Percentiles rank a stretch among this genome's conserved stretches.
These are phyloP conservation scores for Drosophila baimaii DNA, from an alignment of 1,140 invertebrate genomes.

Conservation along the genomic window DNA sequence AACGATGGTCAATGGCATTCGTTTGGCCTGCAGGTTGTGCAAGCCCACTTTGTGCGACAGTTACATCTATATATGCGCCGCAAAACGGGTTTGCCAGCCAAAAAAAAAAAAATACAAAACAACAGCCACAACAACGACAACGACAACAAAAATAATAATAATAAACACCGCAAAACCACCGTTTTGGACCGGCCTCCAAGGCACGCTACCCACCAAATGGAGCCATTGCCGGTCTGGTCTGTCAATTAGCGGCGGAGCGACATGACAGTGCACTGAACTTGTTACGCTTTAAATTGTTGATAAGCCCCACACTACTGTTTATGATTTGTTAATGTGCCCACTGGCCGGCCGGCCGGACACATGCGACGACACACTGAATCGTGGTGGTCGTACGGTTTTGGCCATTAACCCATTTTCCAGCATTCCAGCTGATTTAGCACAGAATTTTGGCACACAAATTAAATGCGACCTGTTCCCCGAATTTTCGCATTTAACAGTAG, in stretches of 20 bases:
- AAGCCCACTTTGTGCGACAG: slow-evolving; percentile 51
- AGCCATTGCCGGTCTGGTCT: slow-evolving; percentile 53
- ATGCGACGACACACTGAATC: slow-evolving; percentile 62
- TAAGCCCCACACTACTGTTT: slow-evolving; percentile 47
- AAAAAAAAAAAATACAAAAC: slow-evolving; percentile 6
- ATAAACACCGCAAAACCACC: slow-evolving; percentile 42
- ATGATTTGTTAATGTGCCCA: slow-evolving; percentile 57
- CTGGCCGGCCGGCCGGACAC: slow-evolving; percentile 22
- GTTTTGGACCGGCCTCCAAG: slow-evolving; percentile 55
- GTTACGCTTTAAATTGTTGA: slow-evolving; percentile 51
- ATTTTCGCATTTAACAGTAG: slow-evolving; percentile 3
- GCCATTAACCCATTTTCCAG: slow-evolving; percentile 55
- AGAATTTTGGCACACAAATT: slow-evolving; percentile 19
- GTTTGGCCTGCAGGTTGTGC: slow-evolving; percentile 26
- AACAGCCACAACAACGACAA: not conserved
- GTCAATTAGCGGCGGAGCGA: slow-evolving; percentile 60
- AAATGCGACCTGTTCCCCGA: slow-evolving; percentile 2
- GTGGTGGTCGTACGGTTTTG: slow-evolving; percentile 24
- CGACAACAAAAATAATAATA: slow-evolving; percentile 22
- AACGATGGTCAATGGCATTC: slow-evolving; percentile 71
- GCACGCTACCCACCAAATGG: slow-evolving; percentile 64
- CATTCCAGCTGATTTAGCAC: not conserved
- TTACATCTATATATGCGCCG: slow-evolving; percentile 60
- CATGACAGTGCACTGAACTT: slow-evolving; percentile 75
- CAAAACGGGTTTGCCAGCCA: slow-evolving; percentile 56